Evolutionary conservation across 37 sponge, comb jelly and placozoan genomes (phyloP).

Genomic region (Agelas oroides): DNA sequence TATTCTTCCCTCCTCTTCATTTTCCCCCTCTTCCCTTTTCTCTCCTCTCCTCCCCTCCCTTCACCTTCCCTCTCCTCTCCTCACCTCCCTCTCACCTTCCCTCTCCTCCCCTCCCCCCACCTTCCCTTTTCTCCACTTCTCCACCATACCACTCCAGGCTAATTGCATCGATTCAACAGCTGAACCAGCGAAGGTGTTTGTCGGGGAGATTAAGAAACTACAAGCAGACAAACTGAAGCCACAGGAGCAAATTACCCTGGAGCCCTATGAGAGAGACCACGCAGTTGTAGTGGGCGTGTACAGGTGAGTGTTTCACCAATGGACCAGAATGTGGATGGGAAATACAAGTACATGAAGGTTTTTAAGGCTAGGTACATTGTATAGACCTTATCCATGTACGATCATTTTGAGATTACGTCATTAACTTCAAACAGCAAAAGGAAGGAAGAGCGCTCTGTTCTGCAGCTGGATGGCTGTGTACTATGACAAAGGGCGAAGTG

Average conservation of each 20-base stretch:
- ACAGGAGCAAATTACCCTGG: slow-evolving; percentile 97
- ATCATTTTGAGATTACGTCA: too few relatives aligned
- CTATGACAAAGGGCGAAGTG: too few relatives aligned
- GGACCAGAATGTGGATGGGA: too few relatives aligned
- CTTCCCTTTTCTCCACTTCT: not conserved
- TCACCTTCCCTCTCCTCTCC: too few relatives aligned
- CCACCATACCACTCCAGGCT: slow-evolving; percentile 86
- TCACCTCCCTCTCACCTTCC: not conserved
- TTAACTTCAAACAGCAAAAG: too few relatives aligned
- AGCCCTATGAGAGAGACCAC: slow-evolving; percentile 98
- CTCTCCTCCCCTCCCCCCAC: not conserved
- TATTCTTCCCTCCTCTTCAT: not conserved
- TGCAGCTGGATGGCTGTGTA: too few relatives aligned
- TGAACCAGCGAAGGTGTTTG: slow-evolving; percentile 97
- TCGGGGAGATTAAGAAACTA: slow-evolving; percentile 95
- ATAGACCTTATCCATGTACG: too few relatives aligned
- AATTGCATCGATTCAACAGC: slow-evolving; percentile 99
- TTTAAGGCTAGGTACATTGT: too few relatives aligned
- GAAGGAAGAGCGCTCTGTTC: too few relatives aligned
- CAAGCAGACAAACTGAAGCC: slow-evolving; percentile 95
- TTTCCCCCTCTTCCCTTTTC: not conserved
- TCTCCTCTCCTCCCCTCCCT: too few relatives aligned
- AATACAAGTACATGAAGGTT: too few relatives aligned
- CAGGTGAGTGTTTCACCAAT: too few relatives aligned
- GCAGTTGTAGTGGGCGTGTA: slow-evolving; percentile 98